Base-by-base conservation (phyloP, 2,888 invertebrate genomes). In the Eudasyphora cyanicolor region DNA sequence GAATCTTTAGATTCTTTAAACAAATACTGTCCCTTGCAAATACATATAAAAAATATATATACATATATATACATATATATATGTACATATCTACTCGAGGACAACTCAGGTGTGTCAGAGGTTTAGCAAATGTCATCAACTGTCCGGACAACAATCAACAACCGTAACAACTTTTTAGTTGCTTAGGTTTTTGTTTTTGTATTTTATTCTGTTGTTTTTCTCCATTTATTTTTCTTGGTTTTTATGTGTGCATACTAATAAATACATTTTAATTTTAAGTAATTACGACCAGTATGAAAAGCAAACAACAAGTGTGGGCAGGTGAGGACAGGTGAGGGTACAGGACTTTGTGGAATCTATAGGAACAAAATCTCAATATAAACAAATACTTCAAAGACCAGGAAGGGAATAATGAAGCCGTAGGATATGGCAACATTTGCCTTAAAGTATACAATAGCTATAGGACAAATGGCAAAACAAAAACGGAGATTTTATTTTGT, bases 211-310 rank as follows among this genome's bases (percentile, higher is more conserved):
- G 19, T 3, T 29, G 29, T 14, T 71, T 27, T 1, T 51, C n/a
- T n/a, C n/a, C n/a, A n/a, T n/a, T n/a, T n/a, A n/a, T n/a, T n/a
- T n/a, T n/a, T 70, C 7, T 2, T 54, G n/a, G n/a, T n/a, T 27
- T 24, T 27, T 42, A 4, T 32, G 60, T 27, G 57, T 42, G 54
- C 64, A 57, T 76, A 71, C 45, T 82, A 74, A 76, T 75, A 78
- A 75, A 75, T 21, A 75, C 62, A 45, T 60, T 77, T 76, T 62
- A 70, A 70, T 64, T 75, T 82, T 24, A 64, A 82, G 78, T 78
- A 78, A 82, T 78, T 82, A 64, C 75, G 51, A 38, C 35, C 38
- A 35, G 60, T 42, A 49, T 17, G n/a, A n/a, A 24, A 29, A 62
- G 32, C 3, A 42, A 60, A 29, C 17, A 60, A 45, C 29, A 67